Evolutionary conservation across 2,113 vertebrate genomes (phyloP), one percentile per base, ranked within the genome.

Genomic region (Chlorodrepanis virens): DNA sequence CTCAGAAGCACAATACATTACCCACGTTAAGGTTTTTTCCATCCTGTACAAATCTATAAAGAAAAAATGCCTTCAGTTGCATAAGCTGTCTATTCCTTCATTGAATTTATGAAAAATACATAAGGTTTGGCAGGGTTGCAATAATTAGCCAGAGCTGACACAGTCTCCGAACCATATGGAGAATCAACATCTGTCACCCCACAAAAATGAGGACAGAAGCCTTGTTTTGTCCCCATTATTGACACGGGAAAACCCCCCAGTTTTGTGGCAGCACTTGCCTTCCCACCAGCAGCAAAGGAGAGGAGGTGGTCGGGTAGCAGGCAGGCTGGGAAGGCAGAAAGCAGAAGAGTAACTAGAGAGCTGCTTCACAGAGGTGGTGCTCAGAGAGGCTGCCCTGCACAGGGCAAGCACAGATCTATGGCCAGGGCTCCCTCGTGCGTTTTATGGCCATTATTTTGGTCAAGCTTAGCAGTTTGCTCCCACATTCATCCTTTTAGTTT

Each of bases 211-310:
- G 12, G 39, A 70, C 67, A 75, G 82, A 81, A 84, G 8, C 52
- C 44, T 54, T 42, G 54, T 27, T 74, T 69, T 78, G 60, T 12
- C 50, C 60, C 77, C 68, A 12, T 69, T 74, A 72, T 0, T 47
- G 65, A 25, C 35, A 63, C 1, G 6, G 54, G 22, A 35, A 50
- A 12, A 0, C 0, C 4, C 33, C 56, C 28, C 31, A 9, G 21
- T 81, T 83, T 0, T 9, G 31, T 53, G 35, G 72, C 50, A 94
- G 56, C 0, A 10, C 54, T 69, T 0, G 0, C 18, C 63, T 77
- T 89, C 35, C 64, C n/a, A 56, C 31, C 47, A 78, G 76, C n/a
- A 65, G 70, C 0, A 68, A 68, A 44, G 19, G 23, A 64, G 33
- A 61, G 42, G 63, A 49, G 49, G 50, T 10, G 6, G 31, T 28